phyloP scores from a whole-genome alignment of 2,797 vertebrate species.

The Varecia variegata region DNA sequence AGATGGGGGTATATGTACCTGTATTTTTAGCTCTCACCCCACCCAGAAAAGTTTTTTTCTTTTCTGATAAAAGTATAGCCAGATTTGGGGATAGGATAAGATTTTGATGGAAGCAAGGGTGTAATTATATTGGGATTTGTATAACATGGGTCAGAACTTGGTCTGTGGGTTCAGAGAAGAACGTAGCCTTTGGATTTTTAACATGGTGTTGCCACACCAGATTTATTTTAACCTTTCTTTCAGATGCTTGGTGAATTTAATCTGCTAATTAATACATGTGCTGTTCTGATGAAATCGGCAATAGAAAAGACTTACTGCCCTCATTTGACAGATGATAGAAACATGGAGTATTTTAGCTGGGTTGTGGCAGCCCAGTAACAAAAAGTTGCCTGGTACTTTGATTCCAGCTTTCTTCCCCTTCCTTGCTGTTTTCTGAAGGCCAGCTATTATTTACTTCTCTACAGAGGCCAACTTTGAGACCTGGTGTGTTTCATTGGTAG shows the following conservation, averaged over 20 bases:
- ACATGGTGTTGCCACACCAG: neutral
- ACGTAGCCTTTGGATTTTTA: neutral
- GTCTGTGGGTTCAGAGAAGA: slow-evolving; percentile 21
- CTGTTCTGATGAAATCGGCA: slow-evolving; percentile 34
- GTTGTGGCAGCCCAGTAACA: neutral
- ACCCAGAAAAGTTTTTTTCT: neutral
- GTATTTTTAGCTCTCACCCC: neutral
- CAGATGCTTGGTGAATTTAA: slow-evolving; percentile 31
- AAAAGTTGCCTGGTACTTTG: slow-evolving; percentile 9
- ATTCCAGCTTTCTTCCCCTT: neutral
- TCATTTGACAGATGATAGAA: slow-evolving; percentile 31
- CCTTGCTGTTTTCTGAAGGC: slow-evolving; percentile 38
- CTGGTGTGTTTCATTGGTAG: neutral
- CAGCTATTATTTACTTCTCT: slow-evolving; percentile 1
- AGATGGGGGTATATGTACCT: neutral
- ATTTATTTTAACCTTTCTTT: slow-evolving; percentile 37
- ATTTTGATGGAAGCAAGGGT: slow-evolving; percentile 6
- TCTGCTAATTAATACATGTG: neutral
- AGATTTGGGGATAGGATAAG: slow-evolving; percentile 8
- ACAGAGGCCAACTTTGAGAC: slow-evolving; percentile 9
- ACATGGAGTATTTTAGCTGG: neutral
- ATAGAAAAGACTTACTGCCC: neutral
- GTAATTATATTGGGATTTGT: neutral
- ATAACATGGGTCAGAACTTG: neutral
- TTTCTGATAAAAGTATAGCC: neutral